Conservation (phyloP, 2,113 vertebrate species). For the Trochalopteron elliotii region DNA sequence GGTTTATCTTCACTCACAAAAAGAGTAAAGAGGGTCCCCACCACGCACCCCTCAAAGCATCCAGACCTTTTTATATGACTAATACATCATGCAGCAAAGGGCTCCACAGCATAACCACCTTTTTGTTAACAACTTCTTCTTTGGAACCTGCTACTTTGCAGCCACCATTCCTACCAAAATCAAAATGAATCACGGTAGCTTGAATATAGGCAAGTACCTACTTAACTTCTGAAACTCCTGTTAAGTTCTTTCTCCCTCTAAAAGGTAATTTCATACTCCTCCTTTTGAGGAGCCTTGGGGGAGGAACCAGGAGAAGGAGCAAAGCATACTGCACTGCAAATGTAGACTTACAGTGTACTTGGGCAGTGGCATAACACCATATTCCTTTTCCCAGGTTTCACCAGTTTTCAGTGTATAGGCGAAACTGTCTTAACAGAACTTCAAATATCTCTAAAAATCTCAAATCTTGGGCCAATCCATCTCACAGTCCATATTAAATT, state of each 20-base stretch:
- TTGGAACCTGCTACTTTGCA: background rate
- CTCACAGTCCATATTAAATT: background rate
- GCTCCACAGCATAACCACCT: background rate
- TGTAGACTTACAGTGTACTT: accelerated
- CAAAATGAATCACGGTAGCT: background rate
- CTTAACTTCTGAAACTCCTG: background rate
- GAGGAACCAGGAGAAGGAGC: background rate
- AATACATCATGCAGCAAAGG: background rate
- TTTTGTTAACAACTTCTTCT: background rate
- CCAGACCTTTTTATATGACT: background rate
- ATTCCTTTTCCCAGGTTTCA: background rate
- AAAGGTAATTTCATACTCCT: background rate
- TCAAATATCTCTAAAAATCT: background rate
- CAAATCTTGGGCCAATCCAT: background rate
- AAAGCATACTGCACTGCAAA: background rate
- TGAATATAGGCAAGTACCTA: background rate
- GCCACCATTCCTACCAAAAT: background rate
- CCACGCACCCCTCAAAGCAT: accelerated
- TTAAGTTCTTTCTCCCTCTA: background rate
- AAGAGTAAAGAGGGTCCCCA: background rate
- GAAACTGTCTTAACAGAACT: background rate
- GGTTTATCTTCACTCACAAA: background rate
- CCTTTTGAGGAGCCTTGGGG: background rate
- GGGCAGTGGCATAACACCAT: background rate
- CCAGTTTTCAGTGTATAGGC: background rate